Base-by-base conservation (phyloP, 2,797 vertebrate species). In the Coregonus suidteri region DNA sequence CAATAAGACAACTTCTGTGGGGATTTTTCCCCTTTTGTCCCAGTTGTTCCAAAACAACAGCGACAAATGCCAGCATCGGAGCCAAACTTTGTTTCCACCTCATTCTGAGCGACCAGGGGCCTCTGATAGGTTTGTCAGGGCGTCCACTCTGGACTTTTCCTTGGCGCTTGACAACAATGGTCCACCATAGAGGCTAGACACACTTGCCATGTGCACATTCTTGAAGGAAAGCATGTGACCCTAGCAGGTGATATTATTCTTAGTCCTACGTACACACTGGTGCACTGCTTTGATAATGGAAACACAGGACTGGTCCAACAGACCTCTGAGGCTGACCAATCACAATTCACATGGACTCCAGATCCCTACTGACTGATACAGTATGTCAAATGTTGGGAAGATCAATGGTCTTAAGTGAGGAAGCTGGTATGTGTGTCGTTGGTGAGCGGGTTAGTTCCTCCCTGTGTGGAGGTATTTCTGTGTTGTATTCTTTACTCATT, bases 161-260 rank as follows among this genome's bases (percentile, higher is more conserved):
- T 64, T 25, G 9, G n/a, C 9, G 62, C 62, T 64, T 7, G 20
- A 20, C 25, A 15, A 65, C 64, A 30, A 65, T n/a, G 20, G 9
- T n/a, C 13, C 11, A 0, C 41, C 25, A 67, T 34, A 67, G 30
- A 34, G 65, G 31, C 65, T 31, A 16, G 13, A 31, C 65, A 67
- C 31, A 67, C 14, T 67, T 34, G 2, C 13, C 31, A 15, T 67
- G 65, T 67, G 25, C 25, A 73, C 75, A 79, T 73, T 78, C 56
- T 25, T 37, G 13, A n/a, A 37, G 75, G 25, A 79, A 73, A 68
- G 71, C 62, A 35, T 74, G 76, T 73, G 54, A 80, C 78, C 78
- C 3, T 4, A 73, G 71, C 83, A 78, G 77, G 59, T 65, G 66
- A 34, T 31, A 66, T 31, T 47, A 47, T 47, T 31, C 14, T 18